These are phyloP conservation scores for Pangasianodon hypophthalmus DNA, from an alignment of 2,113 vertebrate genomes.

Conservation along the genomic window DNA sequence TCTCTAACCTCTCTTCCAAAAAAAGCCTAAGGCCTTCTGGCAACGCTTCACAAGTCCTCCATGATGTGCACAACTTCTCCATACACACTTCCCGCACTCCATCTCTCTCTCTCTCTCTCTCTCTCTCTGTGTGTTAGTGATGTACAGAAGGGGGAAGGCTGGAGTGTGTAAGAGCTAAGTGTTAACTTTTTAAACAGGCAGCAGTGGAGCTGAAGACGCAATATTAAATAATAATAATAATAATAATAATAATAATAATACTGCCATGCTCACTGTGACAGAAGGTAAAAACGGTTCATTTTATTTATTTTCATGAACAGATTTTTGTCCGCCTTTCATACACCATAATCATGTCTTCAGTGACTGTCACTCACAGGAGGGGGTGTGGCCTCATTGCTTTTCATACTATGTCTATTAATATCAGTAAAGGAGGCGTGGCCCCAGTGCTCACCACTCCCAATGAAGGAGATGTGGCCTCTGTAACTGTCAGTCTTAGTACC, in stretches of 20 bases:
- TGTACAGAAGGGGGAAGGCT: not conserved
- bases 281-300: not conserved
- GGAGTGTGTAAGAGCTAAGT: not conserved
- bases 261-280: not conserved
- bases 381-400: no score
- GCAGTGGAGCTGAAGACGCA: not conserved
- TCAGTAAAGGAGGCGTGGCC: no score
- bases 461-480: not conserved
- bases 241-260: not conserved
- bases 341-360: not conserved
- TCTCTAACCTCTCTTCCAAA: slow-evolving; percentile 2
- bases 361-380: not conserved
- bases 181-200: not conserved
- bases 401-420: no score
- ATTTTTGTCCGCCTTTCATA: not conserved
- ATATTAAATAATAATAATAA: not conserved
- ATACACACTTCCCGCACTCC: not conserved
- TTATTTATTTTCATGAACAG: not conserved
- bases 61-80: slow-evolving; percentile 44
- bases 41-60: slow-evolving; percentile 49
- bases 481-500: not conserved
- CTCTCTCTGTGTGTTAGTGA: not conserved
- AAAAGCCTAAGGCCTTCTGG: slow-evolving; percentile 57
- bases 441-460: not conserved
- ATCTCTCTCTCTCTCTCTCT: not conserved